Percentiles rank a stretch among this genome's conserved stretches.
phyloP scores from a whole-genome alignment of 2,113 vertebrate genomes.

The Podilymbus podiceps region DNA sequence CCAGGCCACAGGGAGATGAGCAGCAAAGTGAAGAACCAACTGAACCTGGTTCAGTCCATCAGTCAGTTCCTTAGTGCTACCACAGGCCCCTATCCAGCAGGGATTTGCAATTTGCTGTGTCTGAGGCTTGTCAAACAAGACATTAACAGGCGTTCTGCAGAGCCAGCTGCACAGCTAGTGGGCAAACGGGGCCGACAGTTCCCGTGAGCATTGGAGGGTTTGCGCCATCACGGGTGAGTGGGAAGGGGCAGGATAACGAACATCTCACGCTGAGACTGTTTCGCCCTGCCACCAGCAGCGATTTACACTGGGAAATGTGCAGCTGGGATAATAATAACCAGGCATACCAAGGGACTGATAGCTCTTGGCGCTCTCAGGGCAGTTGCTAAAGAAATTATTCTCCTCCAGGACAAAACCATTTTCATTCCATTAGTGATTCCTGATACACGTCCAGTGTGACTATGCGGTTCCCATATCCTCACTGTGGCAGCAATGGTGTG shows the following conservation, averaged over 20 bases:
- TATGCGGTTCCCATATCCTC: not conserved
- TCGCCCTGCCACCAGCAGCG: not conserved
- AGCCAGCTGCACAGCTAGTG: not conserved
- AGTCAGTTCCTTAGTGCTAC: not conserved
- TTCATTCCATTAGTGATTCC: not conserved
- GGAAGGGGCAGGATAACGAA: not conserved
- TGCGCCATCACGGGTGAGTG: not conserved
- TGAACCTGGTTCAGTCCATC: not conserved
- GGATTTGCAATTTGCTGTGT: not conserved
- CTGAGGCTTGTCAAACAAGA: not conserved
- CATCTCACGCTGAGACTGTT: not conserved
- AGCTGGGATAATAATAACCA: not conserved
- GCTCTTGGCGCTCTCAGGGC: not conserved
- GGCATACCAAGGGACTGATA: not conserved
- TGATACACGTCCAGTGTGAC: not conserved
- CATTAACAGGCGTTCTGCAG: not conserved
- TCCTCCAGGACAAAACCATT: not conserved
- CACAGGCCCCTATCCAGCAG: not conserved
- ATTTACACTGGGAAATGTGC: accelerated
- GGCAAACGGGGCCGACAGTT: accelerated
- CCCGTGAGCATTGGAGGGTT: not conserved
- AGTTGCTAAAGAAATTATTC: not conserved
- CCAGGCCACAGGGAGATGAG: not conserved
- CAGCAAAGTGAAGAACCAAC: not conserved
- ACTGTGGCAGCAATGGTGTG: accelerated